phyloP scores from a whole-genome alignment of 2,797 vertebrate species.

The Crenichthys baileyi region DNA sequence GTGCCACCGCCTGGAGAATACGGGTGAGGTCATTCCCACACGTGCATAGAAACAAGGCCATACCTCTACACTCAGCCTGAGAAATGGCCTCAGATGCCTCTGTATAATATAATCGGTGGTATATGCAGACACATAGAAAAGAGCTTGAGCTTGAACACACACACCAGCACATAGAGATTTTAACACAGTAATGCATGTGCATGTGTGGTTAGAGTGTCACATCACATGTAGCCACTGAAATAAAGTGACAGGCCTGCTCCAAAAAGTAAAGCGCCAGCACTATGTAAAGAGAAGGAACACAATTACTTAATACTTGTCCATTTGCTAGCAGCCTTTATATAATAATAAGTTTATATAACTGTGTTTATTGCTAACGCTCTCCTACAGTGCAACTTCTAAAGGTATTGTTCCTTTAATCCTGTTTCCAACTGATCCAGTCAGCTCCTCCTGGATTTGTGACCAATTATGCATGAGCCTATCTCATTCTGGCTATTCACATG shows the following conservation, averaged over 20 bases:
- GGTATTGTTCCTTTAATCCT: neutral
- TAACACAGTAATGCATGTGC: slow-evolving; percentile 12
- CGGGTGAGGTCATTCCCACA: slow-evolving; percentile 63
- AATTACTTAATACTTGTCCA: neutral
- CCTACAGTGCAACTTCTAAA: neutral
- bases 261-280: slow-evolving; percentile 34
- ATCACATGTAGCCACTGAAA: slow-evolving; percentile 26
- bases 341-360: neutral
- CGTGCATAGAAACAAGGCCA: slow-evolving; percentile 11
- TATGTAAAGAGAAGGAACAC: neutral
- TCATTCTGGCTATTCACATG: neutral
- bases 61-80: slow-evolving; percentile 18
- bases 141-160: neutral
- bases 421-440: neutral
- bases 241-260: slow-evolving; percentile 35
- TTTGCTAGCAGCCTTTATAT: neutral
- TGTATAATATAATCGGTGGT: slow-evolving; percentile 20
- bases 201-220: slow-evolving; percentile 15
- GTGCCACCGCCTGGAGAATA: slow-evolving; percentile 57
- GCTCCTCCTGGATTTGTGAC: neutral
- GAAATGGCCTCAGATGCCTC: slow-evolving; percentile 26
- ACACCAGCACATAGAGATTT: neutral
- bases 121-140: neutral
- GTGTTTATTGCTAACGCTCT: neutral
- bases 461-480: neutral